Base-by-base conservation (phyloP, 1,140 invertebrate species). In the Drosophila punjabiensis region DNA sequence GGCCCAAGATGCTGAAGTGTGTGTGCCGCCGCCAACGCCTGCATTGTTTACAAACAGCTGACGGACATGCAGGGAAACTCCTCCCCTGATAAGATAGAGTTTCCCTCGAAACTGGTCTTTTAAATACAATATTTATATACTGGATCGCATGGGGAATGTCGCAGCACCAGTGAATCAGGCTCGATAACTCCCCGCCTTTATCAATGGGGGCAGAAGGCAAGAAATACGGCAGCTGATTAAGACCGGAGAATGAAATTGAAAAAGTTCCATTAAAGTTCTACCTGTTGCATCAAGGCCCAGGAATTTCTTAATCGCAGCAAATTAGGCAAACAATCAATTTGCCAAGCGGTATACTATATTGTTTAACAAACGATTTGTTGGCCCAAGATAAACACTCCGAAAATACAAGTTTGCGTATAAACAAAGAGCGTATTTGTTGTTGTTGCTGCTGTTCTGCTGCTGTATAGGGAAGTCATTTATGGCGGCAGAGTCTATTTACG, bases 21-120 rank as follows among this genome's bases (percentile, higher is more conserved):
- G 28, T 30, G 47, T 55, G 53, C 28, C 32, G 60, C 43, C 39
- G 53, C 33, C 58, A 67, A 47, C 65, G 66, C 62, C 66, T 77
- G 84, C 81, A 89, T 87, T 87, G 84, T 87, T 87, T 87, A 87
- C 84, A 58, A 88, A 87, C 84, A 87, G 84, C 85, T 87, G 84
- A 69, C 18, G 39, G 28, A 24, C 24, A 28, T 60, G 73, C 50
- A 53, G 63, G 47, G 48, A 69, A 50, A 50, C 60, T 64, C 71
- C 58, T n/a, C 28, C 45, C 37, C 41, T 45, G 62, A 66, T 47
- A 79, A 64, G 59, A 47, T 65, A 14, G 8, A 58, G 20, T 60
- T 73, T 50, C 52, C 33, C 32, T 37, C 52, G 14, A 37, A 24
- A 56, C 13, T 6, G 35, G 18, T 56, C 14, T 56, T n/a, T 20